Conservation (phyloP, 2,797 vertebrate genomes). For the Agapornis canus region DNA sequence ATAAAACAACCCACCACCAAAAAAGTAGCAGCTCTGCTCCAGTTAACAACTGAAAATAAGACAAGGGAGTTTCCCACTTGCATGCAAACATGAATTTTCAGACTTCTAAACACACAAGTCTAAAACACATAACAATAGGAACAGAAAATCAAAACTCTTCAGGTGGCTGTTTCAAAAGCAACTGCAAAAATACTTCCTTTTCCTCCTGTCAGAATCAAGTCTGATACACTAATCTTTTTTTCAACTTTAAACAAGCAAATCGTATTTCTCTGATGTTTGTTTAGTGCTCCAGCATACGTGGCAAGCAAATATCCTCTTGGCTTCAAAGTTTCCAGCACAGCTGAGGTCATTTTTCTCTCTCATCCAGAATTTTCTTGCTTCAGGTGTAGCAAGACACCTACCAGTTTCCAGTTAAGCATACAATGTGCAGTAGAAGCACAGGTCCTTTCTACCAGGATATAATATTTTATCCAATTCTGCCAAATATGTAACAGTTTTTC, state of each 20-base stretch:
- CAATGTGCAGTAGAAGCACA: neutral
- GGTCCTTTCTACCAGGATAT: neutral
- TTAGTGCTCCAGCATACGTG: slow-evolving; percentile 45
- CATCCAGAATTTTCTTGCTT: neutral
- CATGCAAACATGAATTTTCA: slow-evolving; percentile 25
- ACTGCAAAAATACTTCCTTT: neutral
- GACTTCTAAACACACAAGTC: neutral
- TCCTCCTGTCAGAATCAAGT: slow-evolving; percentile 1
- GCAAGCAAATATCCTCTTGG: slow-evolving; percentile 49
- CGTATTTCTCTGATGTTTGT: slow-evolving; percentile 28
- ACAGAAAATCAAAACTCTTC: slow-evolving; percentile 42
- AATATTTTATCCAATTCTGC: neutral
- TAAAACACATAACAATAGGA: slow-evolving; percentile 35
- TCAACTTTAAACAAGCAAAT: slow-evolving; percentile 51
- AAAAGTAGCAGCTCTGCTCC: neutral
- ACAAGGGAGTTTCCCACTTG: neutral
- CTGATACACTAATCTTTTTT: slow-evolving; percentile 26
- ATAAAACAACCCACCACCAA: neutral
- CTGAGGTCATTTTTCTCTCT: neutral
- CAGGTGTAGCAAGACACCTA: neutral
- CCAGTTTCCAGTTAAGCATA: neutral
- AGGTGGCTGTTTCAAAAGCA: slow-evolving; percentile 35
- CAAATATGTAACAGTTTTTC: neutral
- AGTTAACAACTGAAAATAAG: neutral
- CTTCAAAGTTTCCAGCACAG: slow-evolving; percentile 34